Evolutionary conservation across 2,888 invertebrate species (phyloP), one percentile per base, ranked within the genome.

Genomic region (Parelbella ahira): DNA sequence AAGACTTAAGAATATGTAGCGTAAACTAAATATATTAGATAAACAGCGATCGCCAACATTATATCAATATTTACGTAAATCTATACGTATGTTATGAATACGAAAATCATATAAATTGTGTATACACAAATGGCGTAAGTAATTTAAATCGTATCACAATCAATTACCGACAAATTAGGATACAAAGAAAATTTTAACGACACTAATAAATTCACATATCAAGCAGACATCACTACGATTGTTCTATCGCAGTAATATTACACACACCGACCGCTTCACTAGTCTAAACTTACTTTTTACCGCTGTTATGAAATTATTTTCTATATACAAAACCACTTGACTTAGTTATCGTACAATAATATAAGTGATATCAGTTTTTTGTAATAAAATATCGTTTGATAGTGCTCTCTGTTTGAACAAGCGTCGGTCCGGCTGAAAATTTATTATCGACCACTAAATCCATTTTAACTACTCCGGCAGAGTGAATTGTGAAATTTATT

Each of bases 231-330:
- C 54, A 50, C 53, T 54, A 47, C 11, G 32, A 44, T 24, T 27
- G 24, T 33, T 29, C 38, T 43, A 27, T 46, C 47, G 54, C 63
- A 69, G 69, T 69, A 44, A 59, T 56, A 49, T 53, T 57, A 58
- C 53, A 53, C 44, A 39, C 56, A 51, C 51, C 53, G 58, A 47
- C 46, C 55, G 53, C 50, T 38, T 53, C 53, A 56, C 61, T 58
- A 55, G 55, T 56, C 51, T 43, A 24, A 25, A 20, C 32, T 19
- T 24, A 23, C n/a, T 39, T n/a, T n/a, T n/a, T n/a, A n/a, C n/a
- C n/a, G n/a, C n/a, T n/a, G n/a, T n/a, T n/a, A n/a, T n/a, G n/a
- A n/a, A n/a, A n/a, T n/a, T n/a, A n/a, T n/a, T n/a, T n/a, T n/a
- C n/a, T n/a, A n/a, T n/a, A n/a, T n/a, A n/a, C n/a, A n/a, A n/a